These are phyloP conservation scores for Drosophila ogumai DNA, from an alignment of 1,140 invertebrate species.

Conservation along the genomic window DNA sequence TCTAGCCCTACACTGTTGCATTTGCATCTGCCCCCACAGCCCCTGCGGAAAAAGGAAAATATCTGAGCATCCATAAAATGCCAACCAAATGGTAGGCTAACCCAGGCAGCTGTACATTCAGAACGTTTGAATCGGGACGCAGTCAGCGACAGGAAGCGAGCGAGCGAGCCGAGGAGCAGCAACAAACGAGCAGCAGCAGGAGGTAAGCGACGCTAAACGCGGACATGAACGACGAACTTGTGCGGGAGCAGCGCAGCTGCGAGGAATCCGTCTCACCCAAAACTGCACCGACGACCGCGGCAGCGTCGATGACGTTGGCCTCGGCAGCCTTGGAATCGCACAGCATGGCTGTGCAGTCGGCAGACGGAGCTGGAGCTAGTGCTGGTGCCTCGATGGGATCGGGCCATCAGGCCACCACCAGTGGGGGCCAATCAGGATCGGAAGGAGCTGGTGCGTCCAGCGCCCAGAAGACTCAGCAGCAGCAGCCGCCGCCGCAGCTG, in stretches of 20 bases:
- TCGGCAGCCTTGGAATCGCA: slow-evolving; percentile 71
- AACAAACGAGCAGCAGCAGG: slow-evolving; percentile 9
- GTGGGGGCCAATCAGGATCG: slow-evolving; percentile 11
- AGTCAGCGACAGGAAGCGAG: background rate
- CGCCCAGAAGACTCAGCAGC: slow-evolving; percentile 22
- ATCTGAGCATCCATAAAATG: slow-evolving; percentile 43
- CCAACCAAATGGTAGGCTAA: slow-evolving; percentile 69
- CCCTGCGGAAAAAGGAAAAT: slow-evolving; percentile 31
- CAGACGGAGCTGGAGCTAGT: background rate
- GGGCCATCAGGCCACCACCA: slow-evolving; percentile 27
- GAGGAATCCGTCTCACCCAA: slow-evolving; percentile 68
- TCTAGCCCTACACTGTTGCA: slow-evolving; percentile 60
- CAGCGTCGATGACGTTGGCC: slow-evolving; percentile 70
- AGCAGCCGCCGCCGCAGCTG: slow-evolving; percentile 19
- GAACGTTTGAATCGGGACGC: slow-evolving; percentile 24
- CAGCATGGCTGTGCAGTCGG: slow-evolving; percentile 13
- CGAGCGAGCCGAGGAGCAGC: background rate
- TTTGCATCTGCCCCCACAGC: slow-evolving; percentile 55
- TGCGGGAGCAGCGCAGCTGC: slow-evolving; percentile 58
- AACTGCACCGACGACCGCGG: slow-evolving; percentile 53
- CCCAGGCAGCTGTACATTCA: slow-evolving; percentile 35
- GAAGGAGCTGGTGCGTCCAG: slow-evolving; percentile 18
- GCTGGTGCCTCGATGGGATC: slow-evolving; percentile 6
- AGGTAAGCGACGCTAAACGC: slow-evolving; percentile 13
- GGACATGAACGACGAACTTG: slow-evolving; percentile 64